phyloP scores from a whole-genome alignment of 2,888 invertebrate species.

The Glaucopsyche alexis region DNA sequence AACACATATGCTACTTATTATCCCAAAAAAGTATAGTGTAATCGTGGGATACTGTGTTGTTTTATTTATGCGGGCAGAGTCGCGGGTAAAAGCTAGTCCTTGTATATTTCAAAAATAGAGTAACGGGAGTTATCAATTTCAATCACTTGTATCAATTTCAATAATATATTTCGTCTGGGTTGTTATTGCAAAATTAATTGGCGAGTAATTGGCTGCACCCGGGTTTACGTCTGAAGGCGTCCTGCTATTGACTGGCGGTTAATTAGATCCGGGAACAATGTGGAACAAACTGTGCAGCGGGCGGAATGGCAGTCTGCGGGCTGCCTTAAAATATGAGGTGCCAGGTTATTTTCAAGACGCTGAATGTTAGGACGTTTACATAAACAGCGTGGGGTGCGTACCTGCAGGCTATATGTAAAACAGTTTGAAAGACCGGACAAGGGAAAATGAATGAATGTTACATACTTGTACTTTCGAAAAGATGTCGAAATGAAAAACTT shows the following conservation, averaged over 20 bases:
- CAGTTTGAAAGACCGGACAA: neutral
- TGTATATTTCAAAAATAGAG: no score
- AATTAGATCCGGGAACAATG: constrained; percentile 66
- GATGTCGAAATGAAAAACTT: no score
- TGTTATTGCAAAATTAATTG: constrained; percentile 75
- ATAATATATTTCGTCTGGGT: constrained; percentile 27
- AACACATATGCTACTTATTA: no score
- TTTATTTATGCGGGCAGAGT: no score
- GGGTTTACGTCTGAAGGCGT: constrained; percentile 66
- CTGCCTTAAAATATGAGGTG: constrained; percentile 11
- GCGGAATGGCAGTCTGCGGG: constrained; percentile 11
- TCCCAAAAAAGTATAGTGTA: no score
- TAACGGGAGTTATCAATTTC: no score
- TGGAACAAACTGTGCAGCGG: constrained; percentile 45
- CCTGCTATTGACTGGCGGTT: constrained; percentile 73
- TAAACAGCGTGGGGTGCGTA: neutral
- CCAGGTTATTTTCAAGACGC: constrained; percentile 14
- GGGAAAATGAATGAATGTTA: no score
- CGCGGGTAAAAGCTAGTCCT: no score
- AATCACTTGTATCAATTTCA: neutral
- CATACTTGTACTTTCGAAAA: no score
- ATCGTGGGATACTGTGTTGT: no score
- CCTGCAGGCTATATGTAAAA: neutral
- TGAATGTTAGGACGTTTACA: neutral
- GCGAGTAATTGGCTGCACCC: constrained; percentile 71